A percentile compares a stretch with the other conserved stretches of the same genome.
Conservation (phyloP, 2,113 vertebrate species). For the Grantiella picta region DNA sequence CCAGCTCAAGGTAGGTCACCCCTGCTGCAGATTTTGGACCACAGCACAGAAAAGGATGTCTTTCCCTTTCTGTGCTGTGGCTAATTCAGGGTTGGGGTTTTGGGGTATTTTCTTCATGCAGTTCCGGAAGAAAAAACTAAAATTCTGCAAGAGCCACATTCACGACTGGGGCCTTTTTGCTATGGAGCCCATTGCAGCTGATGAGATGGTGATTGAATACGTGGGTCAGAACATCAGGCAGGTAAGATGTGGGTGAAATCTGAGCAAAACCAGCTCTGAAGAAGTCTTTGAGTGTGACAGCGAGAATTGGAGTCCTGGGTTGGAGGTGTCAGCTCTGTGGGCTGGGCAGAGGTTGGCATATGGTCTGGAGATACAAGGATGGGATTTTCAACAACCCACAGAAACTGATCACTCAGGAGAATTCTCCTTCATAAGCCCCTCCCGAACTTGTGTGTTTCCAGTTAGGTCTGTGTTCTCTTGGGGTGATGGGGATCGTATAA, state of each 20-base stretch:
- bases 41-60: too few relatives aligned
- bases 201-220: conserved; percentile 99
- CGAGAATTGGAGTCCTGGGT: not conserved
- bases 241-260: conserved; percentile 66
- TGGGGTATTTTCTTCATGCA: conserved; percentile 41
- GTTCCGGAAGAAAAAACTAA: conserved; percentile 98
- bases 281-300: not conserved
- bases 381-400: not conserved
- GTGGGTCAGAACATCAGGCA: conserved; percentile 98
- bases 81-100: not conserved
- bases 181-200: conserved; percentile 95
- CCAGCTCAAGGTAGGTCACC: conserved; percentile 89
- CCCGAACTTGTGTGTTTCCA: not conserved
- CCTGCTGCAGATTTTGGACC: not conserved
- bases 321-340: rapidly evolving
- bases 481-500: rapidly evolving
- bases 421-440: not conserved
- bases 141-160: conserved; percentile 96
- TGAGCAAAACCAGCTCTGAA: not conserved
- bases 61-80: not conserved
- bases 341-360: not conserved
- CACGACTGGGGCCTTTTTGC: conserved; percentile 99
- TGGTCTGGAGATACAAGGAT: not conserved
- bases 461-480: not conserved
- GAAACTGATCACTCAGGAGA: not conserved